phyloP scores from a whole-genome alignment of 2,797 vertebrate genomes.

The Melanotaenia pygmaea region DNA sequence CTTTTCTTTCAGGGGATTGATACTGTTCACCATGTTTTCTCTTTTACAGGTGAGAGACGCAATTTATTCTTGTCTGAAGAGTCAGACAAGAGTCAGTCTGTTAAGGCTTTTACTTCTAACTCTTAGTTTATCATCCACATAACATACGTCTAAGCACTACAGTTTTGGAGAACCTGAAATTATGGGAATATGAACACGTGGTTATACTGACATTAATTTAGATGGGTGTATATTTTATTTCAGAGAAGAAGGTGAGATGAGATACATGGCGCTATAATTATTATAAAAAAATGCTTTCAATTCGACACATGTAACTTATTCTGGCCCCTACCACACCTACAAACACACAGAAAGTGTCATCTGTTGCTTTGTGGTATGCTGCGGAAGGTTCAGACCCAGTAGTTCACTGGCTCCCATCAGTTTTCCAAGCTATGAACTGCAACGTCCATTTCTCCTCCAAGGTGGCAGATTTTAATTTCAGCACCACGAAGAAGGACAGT shows the following conservation, averaged over 20 bases:
- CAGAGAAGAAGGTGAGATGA: not conserved
- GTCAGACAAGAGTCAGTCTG: conserved; percentile 35
- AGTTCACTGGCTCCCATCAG: conserved; percentile 17
- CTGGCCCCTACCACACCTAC: not conserved
- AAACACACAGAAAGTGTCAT: conserved; percentile 28
- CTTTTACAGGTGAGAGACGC: conserved; percentile 65
- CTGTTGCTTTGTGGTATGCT: conserved; percentile 49
- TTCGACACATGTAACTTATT: not conserved
- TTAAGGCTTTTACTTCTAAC: conserved; percentile 55
- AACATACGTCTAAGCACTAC: conserved; percentile 41
- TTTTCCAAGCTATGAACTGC: conserved; percentile 19
- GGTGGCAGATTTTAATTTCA: conserved; percentile 69
- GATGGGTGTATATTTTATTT: not conserved
- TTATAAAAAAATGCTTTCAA: not conserved
- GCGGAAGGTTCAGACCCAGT: conserved; percentile 11
- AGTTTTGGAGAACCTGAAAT: not conserved
- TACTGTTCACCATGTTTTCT: conserved; percentile 65
- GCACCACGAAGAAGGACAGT: conserved; percentile 76
- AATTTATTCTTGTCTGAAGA: conserved; percentile 53
- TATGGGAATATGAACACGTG: not conserved
- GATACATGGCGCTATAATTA: not conserved
- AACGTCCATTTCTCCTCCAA: conserved; percentile 20
- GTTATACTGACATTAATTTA: not conserved
- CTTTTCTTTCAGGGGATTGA: conserved; percentile 67
- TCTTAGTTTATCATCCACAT: conserved; percentile 36